Base-by-base conservation (phyloP, 1,140 invertebrate genomes). In the Cherax quadricarinatus region DNA sequence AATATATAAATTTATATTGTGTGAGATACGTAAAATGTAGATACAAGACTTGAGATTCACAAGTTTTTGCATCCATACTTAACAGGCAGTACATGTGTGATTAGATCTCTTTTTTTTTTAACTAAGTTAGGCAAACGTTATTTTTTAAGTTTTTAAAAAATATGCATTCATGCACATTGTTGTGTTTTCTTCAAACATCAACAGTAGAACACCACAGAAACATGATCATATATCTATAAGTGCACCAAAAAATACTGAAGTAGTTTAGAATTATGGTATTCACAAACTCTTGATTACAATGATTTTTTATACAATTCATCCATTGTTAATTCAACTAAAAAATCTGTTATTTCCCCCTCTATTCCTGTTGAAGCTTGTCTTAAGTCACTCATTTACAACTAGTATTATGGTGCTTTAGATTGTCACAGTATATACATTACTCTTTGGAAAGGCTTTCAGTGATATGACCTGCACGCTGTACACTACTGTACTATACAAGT, bases 361-460 rank as follows among this genome's bases (percentile, higher is more conserved):
- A 75, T 24, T 24, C 18, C n/a, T 24, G n/a, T 21, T 66, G 6
- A 30, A 75, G 21, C 24, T 66, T 18, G 24, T 24, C 70, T 21
- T 70, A 70, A 70, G 18, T 70, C 18, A 70, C 16, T 70, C 62
- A 70, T 5, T 70, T 21, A 70, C 12, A 75, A 9, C 70, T 9
- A 75, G n/a, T 30, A 75, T 49, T 57, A 49, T 81, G 48, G 75
- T 91, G 89, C 62, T 85, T 21, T 86, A 86, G 89, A 91, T 91
- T 91, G 89, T 91, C 89, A 91, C 73, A 87, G 49, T 87, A 87
- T 87, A 73, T 83, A 89, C 80, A 90, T 48, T 81, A 81, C 51
- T 81, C 53, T 80, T 66, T 82, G 60, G 87, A 89, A 89, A 89
- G 87, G 79, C 87, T 81, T 89, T 66, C 30, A 89, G 51, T 89